A percentile compares a stretch with the other conserved stretches of the same genome.
phyloP scores from a whole-genome alignment of 2,888 invertebrate genomes.

The Synergus umbraculus region DNA sequence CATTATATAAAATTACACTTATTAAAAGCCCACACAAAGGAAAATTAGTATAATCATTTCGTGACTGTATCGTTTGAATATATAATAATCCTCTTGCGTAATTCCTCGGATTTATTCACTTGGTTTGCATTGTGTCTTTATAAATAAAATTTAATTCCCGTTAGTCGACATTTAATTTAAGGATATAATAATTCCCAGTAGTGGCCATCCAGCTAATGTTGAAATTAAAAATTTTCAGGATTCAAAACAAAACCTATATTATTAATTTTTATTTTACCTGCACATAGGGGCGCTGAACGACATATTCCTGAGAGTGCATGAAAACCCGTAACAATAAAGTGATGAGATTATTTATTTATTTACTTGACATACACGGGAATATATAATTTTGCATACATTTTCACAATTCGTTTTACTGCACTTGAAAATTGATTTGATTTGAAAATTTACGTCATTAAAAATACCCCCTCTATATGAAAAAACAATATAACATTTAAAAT shows the following conservation, averaged over 20 bases:
- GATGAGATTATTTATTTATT: constrained; percentile 39
- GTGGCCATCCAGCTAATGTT: not conserved
- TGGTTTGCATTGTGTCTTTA: not conserved
- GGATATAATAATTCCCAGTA: too few relatives aligned
- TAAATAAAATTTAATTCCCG: not conserved
- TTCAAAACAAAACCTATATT: not conserved
- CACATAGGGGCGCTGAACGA: constrained; percentile 78
- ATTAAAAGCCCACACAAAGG: not conserved
- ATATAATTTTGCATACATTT: not conserved
- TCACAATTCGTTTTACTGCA: too few relatives aligned
- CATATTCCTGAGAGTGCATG: constrained; percentile 77
- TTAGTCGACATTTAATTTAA: too few relatives aligned
- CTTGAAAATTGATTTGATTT: too few relatives aligned
- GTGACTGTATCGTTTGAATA: not conserved
- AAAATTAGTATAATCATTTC: not conserved
- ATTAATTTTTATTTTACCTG: constrained; percentile 72
- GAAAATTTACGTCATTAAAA: too few relatives aligned
- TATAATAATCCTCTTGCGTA: not conserved
- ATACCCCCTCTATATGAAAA: too few relatives aligned
- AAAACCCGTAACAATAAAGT: constrained; percentile 64
- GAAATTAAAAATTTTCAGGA: not conserved
- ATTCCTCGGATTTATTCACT: not conserved
- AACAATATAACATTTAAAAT: not conserved
- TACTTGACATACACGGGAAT: not conserved
- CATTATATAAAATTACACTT: not conserved